A percentile compares a stretch with the other conserved stretches of the same genome.
phyloP scores from a whole-genome alignment of 2,797 vertebrate genomes.

The Melopsittacus undulatus region DNA sequence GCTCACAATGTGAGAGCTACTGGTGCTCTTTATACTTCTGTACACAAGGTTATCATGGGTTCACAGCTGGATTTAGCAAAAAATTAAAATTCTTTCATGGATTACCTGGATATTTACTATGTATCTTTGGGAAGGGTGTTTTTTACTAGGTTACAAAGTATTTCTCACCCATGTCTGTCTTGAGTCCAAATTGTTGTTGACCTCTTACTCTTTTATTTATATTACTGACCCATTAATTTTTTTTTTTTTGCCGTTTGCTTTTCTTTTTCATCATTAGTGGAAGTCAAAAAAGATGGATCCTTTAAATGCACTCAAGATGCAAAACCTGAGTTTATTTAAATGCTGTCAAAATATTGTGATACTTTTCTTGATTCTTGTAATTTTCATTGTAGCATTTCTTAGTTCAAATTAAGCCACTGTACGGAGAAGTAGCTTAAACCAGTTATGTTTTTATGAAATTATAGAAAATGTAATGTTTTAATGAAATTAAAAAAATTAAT shows the following conservation, averaged over 20 bases:
- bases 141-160: background rate
- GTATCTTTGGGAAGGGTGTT: background rate
- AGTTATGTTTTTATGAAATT: background rate
- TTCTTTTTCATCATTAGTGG: background rate
- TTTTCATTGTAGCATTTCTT: background rate
- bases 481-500: background rate
- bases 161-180: background rate
- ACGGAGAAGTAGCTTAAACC: background rate
- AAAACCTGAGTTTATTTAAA: background rate
- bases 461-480: background rate
- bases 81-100: background rate
- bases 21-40: background rate
- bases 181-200: background rate
- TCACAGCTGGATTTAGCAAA: background rate
- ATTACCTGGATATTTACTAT: background rate
- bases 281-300: background rate
- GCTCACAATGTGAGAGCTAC: background rate
- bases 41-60: background rate
- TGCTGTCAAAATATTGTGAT: background rate
- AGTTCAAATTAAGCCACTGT: background rate
- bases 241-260: background rate
- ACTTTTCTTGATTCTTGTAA: background rate
- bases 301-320: background rate
- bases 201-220: background rate
- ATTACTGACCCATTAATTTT: background rate